These are phyloP conservation scores for Microchirus variegatus DNA, from an alignment of 2,797 vertebrate species.

Conservation along the genomic window DNA sequence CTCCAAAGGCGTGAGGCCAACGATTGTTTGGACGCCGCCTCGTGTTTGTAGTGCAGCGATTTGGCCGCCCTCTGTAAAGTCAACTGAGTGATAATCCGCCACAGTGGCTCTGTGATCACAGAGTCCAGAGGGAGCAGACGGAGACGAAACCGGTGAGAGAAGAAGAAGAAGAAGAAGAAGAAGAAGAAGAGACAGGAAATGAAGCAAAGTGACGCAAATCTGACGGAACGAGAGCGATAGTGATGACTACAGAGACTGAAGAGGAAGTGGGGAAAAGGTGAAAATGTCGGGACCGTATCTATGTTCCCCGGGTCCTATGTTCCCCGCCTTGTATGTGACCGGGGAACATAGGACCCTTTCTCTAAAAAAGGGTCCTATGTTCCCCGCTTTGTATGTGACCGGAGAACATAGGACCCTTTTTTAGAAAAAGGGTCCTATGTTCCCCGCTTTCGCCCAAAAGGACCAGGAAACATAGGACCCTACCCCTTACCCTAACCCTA, in stretches of 20 bases:
- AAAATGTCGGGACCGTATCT: constrained; percentile 16
- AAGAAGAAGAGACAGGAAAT: background rate
- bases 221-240: background rate
- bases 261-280: constrained; percentile 12
- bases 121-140: constrained; percentile 34
- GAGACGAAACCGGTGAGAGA: constrained; percentile 30
- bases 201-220: too few relatives aligned
- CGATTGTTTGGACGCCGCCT: constrained; percentile 73
- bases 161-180: too few relatives aligned
- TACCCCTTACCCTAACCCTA: too few relatives aligned
- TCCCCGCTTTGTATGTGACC: too few relatives aligned
- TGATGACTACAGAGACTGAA: constrained; percentile 1
- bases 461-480: too few relatives aligned
- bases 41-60: constrained; percentile 72
- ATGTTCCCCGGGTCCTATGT: too few relatives aligned
- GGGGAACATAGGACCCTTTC: too few relatives aligned
- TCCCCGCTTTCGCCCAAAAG: too few relatives aligned
- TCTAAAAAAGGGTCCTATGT: too few relatives aligned
- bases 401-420: too few relatives aligned
- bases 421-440: too few relatives aligned
- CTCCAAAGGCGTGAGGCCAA: constrained; percentile 58
- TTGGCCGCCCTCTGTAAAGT: constrained; percentile 71
- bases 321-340: too few relatives aligned
- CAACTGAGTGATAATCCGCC: constrained; percentile 76
- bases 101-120: constrained; percentile 54